Base-by-base conservation (phyloP, 2,888 invertebrate species). In the Pandemis heparana region DNA sequence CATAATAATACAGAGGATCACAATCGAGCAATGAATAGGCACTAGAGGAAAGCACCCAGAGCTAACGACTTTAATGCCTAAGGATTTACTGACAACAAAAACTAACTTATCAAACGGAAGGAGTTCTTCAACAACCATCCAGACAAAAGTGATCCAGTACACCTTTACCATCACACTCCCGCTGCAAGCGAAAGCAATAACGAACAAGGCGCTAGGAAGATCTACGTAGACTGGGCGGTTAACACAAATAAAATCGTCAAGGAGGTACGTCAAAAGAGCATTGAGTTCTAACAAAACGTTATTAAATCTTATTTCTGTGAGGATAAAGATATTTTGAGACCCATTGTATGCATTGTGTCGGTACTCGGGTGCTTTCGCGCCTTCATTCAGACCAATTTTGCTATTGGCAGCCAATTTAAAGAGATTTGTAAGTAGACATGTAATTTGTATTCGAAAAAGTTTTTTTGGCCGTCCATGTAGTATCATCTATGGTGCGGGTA, bases 231-330 rank as follows among this genome's bases (percentile, higher is more conserved):
- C 71, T 89, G 89, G 91, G 63, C 75, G 64, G 72, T 59, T 79
- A 71, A 76, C 51, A 83, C 80, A 85, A 88, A 83, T 83, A 83
- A 79, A 79, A 83, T 83, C 82, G 80, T 89, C 88, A 88, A 89
- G 87, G 88, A 86, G 83, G 82, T 85, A 87, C 80, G 83, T 87
- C 83, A 84, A 91, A 92, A 89, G 91, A 90, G 87, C 92, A 90
- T 87, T 86, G 83, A 82, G 79, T 81, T 56, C 83, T 85, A 86
- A 92, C 89, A 90, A 90, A 92, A 92, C 88, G 88, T 92, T 92
- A 92, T 92, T 92, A 92, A 92, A 92, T 89, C 91, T 89, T 80
- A 87, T 90, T 91, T 88, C 78, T 79, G 80, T 77, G 82, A 78
- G 84, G 77, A 87, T 88, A 81, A 85, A 84, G 84, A 87, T 86